Base-by-base conservation (phyloP, 92 coral and sea anemone species). In the Bergia sp. region DNA sequence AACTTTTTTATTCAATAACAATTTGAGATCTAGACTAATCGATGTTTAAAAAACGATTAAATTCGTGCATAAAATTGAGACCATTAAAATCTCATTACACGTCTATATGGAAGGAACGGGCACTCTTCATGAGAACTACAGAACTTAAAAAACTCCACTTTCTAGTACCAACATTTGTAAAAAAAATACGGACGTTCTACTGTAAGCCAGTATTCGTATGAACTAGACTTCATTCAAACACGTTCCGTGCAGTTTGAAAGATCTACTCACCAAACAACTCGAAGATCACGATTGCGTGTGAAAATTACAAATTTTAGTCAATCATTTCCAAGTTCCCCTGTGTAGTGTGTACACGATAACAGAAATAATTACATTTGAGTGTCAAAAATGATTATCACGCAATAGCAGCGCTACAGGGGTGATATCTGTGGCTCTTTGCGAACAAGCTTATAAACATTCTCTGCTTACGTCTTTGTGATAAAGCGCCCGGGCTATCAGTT, bases 341-440 rank as follows among this genome's bases (percentile, higher is more conserved):
- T 13, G 53, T 12, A 4, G 18, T 50, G 45, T 13, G 53, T 12
- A 4, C 79, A 41, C 49, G 21, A 37, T 74, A 74, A 74, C 45
- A 74, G 79, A 74, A 74, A 18, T 39, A 39, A 76, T 76, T 41
- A 76, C 23, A 44, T 5, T 42, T 18, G 41, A 41, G 79, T 76
- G 79, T 41, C 79, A 76, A 41, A 15, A 76, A 13, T 76, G 16
- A 76, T 41, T 75, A 76, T 76, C 23, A 76, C n/a, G 29, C 41
- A n/a, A 61, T 20, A 61, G 4, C 69, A 61, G n/a, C 69, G n/a
- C 69, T 23, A 61, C 69, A 61, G 69, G 69, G 69, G 69, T 61
- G 69, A 61, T 76, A 41, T 41, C 79, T 39, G n/a, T n/a, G 79
- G 43, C n/a, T 7, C n/a, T 76, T 12, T 38, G 79, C 41, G 79